These are phyloP conservation scores for Eretmochelys imbricata DNA, from an alignment of 2,113 vertebrate genomes.

Conservation along the genomic window DNA sequence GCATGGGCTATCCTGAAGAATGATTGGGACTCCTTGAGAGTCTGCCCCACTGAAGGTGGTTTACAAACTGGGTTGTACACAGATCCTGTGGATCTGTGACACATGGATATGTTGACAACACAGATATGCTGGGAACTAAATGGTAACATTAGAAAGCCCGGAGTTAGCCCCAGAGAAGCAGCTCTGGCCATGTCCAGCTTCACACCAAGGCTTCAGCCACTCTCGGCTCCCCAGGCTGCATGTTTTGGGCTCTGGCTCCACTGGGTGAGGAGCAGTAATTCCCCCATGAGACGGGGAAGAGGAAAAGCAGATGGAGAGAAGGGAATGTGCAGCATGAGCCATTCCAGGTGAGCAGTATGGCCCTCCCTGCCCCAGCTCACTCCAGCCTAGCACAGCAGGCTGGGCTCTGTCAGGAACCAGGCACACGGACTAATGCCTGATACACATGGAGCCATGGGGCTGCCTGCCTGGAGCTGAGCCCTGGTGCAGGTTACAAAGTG, in stretches of 20 bases:
- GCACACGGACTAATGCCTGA: neutral
- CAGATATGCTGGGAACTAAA: neutral
- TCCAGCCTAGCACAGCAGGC: neutral
- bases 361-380: rapidly evolving
- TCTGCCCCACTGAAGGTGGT: too few species aligned
- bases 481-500: neutral
- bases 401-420: neutral
- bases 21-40: too few species aligned
- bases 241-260: too few species aligned
- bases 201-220: neutral
- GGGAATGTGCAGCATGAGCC: neutral
- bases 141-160: neutral
- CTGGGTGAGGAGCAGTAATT: too few species aligned
- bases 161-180: neutral
- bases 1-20: too few species aligned
- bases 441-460: rapidly evolving
- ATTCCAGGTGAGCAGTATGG: neutral
- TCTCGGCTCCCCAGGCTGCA: neutral
- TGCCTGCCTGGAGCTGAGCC: rapidly evolving
- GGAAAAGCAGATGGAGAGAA: neutral
- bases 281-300: neutral
- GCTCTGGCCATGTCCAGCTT: neutral
- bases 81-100: too few species aligned
- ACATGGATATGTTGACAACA: too few species aligned
- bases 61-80: too few species aligned